Evolutionary conservation across 2,113 vertebrate species (phyloP).

Genomic region (Hiodon tergisus): DNA sequence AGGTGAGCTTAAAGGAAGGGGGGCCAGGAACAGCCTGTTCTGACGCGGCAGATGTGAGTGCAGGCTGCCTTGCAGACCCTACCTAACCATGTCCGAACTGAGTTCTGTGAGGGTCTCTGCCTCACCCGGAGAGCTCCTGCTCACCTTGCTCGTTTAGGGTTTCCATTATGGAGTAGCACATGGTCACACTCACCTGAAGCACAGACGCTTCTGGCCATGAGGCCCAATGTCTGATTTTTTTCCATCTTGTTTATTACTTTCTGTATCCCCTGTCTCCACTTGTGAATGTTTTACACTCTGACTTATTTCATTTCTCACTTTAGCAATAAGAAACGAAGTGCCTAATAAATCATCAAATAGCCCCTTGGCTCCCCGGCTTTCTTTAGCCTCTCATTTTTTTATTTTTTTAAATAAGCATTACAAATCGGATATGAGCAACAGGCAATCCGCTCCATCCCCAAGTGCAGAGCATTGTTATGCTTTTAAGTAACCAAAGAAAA

Average conservation of each 20-base stretch:
- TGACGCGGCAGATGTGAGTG: not conserved
- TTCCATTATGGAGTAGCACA: conserved; percentile 27
- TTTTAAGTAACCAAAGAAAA: conserved; percentile 25
- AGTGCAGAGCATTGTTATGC: conserved; percentile 55
- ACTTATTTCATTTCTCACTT: conserved; percentile 54
- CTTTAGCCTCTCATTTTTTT: conserved; percentile 41
- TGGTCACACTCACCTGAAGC: conserved; percentile 50
- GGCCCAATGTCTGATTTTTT: conserved; percentile 38
- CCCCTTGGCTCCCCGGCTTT: conserved; percentile 44
- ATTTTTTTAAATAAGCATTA: conserved; percentile 53
- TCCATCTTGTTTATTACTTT: conserved; percentile 47
- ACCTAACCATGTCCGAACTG: no score
- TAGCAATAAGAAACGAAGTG: conserved; percentile 46
- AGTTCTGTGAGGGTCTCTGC: no score
- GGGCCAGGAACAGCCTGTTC: not conserved
- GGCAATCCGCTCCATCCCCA: conserved; percentile 47
- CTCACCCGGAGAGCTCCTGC: no score
- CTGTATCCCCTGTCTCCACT: conserved; percentile 54
- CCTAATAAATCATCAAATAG: conserved; percentile 57
- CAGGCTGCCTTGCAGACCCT: no score
- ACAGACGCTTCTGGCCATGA: conserved; percentile 23
- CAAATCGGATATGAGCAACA: conserved; percentile 65
- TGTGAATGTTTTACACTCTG: conserved; percentile 29
- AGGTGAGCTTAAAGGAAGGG: not conserved
- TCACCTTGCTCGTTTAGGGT: no score